phyloP scores from a whole-genome alignment of 2,888 invertebrate species.

The Lithophane leautieri region DNA sequence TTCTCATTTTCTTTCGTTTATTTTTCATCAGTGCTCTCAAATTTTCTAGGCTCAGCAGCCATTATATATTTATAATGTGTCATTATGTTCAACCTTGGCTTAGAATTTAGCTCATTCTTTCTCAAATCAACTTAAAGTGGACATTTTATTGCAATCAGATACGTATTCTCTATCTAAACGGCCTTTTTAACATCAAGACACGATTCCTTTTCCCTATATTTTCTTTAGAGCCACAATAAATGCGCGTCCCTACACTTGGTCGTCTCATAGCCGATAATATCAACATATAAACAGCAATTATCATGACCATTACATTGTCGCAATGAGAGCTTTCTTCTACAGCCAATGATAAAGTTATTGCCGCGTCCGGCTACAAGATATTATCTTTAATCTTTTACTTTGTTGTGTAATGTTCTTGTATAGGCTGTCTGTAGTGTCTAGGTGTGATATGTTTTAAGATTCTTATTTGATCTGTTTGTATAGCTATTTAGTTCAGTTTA shows the following conservation, averaged over 20 bases:
- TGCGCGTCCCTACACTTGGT: background rate
- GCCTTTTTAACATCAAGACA: background rate
- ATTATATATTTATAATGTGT: background rate
- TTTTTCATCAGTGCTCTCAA: background rate
- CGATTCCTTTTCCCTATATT: slow-evolving; percentile 3
- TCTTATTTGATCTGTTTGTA: slow-evolving; percentile 24
- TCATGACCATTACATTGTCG: slow-evolving; percentile 53
- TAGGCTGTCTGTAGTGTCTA: slow-evolving; percentile 17
- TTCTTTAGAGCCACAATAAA: slow-evolving; percentile 2
- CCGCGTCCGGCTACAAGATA: slow-evolving; percentile 26
- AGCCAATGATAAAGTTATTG: slow-evolving; percentile 47
- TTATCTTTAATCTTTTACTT: slow-evolving; percentile 44
- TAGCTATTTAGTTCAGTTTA: slow-evolving; percentile 16
- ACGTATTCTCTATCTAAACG: slow-evolving; percentile 35
- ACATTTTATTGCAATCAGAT: slow-evolving; percentile 4
- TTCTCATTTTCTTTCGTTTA: too few species aligned
- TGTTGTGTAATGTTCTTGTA: slow-evolving; percentile 23
- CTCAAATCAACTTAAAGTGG: background rate
- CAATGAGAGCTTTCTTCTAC: slow-evolving; percentile 44
- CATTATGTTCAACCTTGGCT: background rate
- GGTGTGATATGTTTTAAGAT: slow-evolving; percentile 28
- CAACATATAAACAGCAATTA: slow-evolving; percentile 44
- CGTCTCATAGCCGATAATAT: slow-evolving; percentile 31
- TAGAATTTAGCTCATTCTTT: background rate
- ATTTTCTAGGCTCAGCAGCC: background rate